These are phyloP conservation scores for Saccopteryx leptura DNA, from an alignment of 2,113 vertebrate genomes.

Conservation along the genomic window DNA sequence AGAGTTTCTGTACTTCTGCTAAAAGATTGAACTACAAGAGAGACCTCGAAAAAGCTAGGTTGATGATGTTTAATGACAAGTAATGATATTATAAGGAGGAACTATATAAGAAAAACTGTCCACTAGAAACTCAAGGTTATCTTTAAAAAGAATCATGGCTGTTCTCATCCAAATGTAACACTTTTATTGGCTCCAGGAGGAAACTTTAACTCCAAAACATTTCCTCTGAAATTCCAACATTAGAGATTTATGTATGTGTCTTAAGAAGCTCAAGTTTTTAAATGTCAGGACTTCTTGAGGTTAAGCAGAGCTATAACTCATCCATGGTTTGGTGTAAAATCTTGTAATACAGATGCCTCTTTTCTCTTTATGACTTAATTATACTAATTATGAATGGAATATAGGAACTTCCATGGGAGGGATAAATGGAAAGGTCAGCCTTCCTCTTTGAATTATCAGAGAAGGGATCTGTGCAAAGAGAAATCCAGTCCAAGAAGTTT, in stretches of 20 bases:
- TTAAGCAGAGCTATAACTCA: conserved; percentile 75
- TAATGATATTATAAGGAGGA: background rate
- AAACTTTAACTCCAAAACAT: conserved; percentile 82
- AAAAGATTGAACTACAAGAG: background rate
- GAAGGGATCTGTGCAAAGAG: conserved; percentile 32
- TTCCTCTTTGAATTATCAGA: conserved; percentile 59
- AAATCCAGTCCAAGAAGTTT: background rate
- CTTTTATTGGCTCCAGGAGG: conserved; percentile 78
- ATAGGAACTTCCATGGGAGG: conserved; percentile 62
- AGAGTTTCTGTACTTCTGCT: background rate
- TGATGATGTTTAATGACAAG: conserved; percentile 51
- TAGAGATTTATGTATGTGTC: conserved; percentile 80
- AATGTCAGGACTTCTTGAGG: conserved; percentile 79
- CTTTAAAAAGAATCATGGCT: conserved; percentile 81
- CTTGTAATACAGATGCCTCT: conserved; percentile 7
- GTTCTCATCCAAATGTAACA: conserved; percentile 75
- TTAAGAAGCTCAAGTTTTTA: conserved; percentile 73
- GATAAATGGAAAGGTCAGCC: conserved; percentile 78
- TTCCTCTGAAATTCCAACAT: conserved; percentile 79
- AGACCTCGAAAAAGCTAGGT: background rate
- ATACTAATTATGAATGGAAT: conserved; percentile 75
- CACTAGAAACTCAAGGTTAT: conserved; percentile 58
- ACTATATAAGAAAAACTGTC: conserved; percentile 23
- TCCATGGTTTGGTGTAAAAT: conserved; percentile 52
- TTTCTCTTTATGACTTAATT: conserved; percentile 74